Base-by-base conservation (phyloP, 1,140 invertebrate genomes). In the Schlechtendalia chinensis region DNA sequence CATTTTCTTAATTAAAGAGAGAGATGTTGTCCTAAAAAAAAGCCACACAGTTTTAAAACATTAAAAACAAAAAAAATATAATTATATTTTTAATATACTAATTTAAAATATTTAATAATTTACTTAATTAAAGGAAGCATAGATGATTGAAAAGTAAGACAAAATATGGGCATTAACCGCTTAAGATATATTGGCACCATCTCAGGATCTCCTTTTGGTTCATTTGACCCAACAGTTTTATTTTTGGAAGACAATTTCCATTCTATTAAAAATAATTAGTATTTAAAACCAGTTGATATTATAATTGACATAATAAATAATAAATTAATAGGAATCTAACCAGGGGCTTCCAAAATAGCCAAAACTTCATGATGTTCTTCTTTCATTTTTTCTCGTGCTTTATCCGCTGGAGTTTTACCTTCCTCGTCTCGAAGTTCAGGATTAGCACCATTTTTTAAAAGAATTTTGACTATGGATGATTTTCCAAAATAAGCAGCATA, bases 401-500 rank as follows among this genome's bases (percentile, higher is more conserved):
- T 99, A 86, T 99, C 98, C 29, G 99, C 86, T 0, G 98, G 96
- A 1, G 97, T 99, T 87, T 99, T 98, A 0, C 97, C 96, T 86
- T 97, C 95, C 87, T 99, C 97, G 87, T 99, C 97, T 16, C 94
- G 87, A 8, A 99, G 87, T 88, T 99, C 97, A 3, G 97, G 97
- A 88, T 99, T 99, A n/a, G 98, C 98, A 67, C 98, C 98, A 86
- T 97, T 93, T 82, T 94, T 91, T 0, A 99, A 88, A 17, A 99
- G 87, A 59, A 98, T 96, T 86, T 96, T 96, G 4, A 95, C 95
- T 81, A 99, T 98, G 39, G 96, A 94, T 1, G 97, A 96, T 80
- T 98, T 89, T 1, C 98, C 98, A 88, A 99, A 99, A 86, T 97
- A 99, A 10, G 98, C 97, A 6, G 98, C 98, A 87, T 99, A 99